phyloP scores from a whole-genome alignment of 2,797 vertebrate genomes.

The Synaphobranchus kaupii region DNA sequence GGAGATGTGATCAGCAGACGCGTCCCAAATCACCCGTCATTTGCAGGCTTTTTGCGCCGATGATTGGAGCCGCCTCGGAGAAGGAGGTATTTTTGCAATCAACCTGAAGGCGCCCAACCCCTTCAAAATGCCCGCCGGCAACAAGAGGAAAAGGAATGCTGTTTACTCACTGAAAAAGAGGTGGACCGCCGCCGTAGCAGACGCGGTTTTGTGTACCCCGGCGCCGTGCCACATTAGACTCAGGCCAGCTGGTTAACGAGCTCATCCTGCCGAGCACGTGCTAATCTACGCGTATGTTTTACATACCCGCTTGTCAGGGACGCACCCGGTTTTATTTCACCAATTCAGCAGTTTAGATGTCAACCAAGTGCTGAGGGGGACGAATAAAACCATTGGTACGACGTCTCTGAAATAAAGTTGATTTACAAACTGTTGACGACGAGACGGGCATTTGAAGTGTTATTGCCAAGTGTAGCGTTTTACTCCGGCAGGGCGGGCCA shows the following conservation, averaged over 20 bases:
- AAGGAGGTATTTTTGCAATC: background rate
- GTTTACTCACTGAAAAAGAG: background rate
- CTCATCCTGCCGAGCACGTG: slow-evolving; percentile 44
- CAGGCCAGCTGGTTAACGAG: slow-evolving; percentile 37
- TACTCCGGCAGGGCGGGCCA: slow-evolving; percentile 32
- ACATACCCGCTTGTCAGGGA: background rate
- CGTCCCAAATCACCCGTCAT: slow-evolving; percentile 34
- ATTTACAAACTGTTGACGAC: slow-evolving; percentile 28
- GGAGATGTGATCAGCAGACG: slow-evolving; percentile 55
- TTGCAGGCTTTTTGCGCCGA: slow-evolving; percentile 20
- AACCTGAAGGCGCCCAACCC: background rate
- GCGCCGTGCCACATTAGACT: slow-evolving; percentile 25
- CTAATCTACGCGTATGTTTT: background rate
- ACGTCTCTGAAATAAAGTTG: slow-evolving; percentile 42
- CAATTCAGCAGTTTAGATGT: slow-evolving; percentile 52
- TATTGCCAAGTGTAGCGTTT: background rate
- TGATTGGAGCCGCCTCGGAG: slow-evolving; percentile 41
- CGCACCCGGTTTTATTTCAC: background rate
- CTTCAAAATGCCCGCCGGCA: slow-evolving; percentile 30
- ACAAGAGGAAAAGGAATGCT: slow-evolving; percentile 31
- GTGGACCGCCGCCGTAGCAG: background rate
- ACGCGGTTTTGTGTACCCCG: background rate
- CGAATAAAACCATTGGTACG: slow-evolving; percentile 46
- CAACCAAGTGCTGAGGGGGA: slow-evolving; percentile 41
- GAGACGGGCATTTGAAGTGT: background rate